Conservation (phyloP, 2,888 invertebrate genomes). For the Sisyra terminalis region DNA sequence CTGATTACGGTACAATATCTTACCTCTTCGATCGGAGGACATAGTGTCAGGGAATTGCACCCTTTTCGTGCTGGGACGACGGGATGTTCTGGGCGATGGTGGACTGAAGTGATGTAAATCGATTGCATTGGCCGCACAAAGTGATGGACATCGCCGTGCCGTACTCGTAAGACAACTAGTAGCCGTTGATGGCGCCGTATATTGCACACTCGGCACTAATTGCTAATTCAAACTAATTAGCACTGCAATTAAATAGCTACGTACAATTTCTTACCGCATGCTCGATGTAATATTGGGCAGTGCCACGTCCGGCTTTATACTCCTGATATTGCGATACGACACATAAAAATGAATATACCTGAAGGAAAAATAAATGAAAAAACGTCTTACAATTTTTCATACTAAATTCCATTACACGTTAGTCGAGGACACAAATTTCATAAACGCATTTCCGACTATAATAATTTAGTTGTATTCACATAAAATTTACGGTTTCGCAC, state of each 20-base stretch:
- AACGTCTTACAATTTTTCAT: too few species aligned
- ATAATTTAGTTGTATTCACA: too few species aligned
- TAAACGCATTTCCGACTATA: too few species aligned
- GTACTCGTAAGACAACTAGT: conserved; percentile 31
- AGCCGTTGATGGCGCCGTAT: conserved; percentile 33
- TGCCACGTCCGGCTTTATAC: conserved; percentile 54
- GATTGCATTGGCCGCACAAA: conserved; percentile 29
- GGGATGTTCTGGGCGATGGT: conserved; percentile 28
- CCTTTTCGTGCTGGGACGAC: conserved; percentile 33
- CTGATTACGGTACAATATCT: not conserved
- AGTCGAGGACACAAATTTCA: too few species aligned
- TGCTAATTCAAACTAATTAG: conserved; percentile 7
- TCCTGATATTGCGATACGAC: conserved; percentile 79
- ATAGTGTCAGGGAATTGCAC: conserved; percentile 50
- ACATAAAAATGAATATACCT: conserved; percentile 70
- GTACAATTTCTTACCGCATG: conserved; percentile 28
- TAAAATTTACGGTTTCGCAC: too few species aligned
- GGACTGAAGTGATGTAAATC: conserved; percentile 34
- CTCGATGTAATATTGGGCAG: conserved; percentile 47
- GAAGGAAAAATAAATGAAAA: conserved; percentile 12
- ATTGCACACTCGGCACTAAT: conserved; percentile 34
- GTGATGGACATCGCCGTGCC: conserved; percentile 19
- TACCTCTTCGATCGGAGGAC: conserved; percentile 1
- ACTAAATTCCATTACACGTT: too few species aligned
- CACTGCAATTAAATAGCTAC: conserved; percentile 4